Base-by-base conservation (phyloP, 2,888 invertebrate genomes). In the Incurvaria masculella region DNA sequence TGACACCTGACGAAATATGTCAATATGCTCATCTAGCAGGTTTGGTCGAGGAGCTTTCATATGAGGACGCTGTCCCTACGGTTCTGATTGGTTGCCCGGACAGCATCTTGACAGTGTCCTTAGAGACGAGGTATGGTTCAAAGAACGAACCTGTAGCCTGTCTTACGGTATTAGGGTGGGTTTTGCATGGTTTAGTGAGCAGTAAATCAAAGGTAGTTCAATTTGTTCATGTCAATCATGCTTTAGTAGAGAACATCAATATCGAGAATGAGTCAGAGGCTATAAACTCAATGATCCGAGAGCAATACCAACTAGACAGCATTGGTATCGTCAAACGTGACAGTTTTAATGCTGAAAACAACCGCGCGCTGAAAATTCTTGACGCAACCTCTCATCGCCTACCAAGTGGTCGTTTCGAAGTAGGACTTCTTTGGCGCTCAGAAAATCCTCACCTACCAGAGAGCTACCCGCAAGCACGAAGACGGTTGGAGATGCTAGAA, bases 401-500 rank as follows among this genome's bases (percentile, higher is more conserved):
- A 20, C 19, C 18, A 18, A 8, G 11, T 16, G 41, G 41, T 20
- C 41, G 41, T 14, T 54, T 47, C 44, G 52, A 51, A 47, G 49
- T 51, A 8, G 42, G 48, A 43, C 27, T 51, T 18, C 46, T 52
- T 14, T 53, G 49, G 50, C 51, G 51, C 18, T 43, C 21, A 3
- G 45, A 49, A 6, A 16, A 41, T 5, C 16, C 44, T 1, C 11
- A 46, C 6, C 6, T 51, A 17, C 53, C 26, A 6, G 44, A 43
- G 11, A 51, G 50, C 21, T 49, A 47, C 21, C 20, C 10, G 3
- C 45, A 46, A 21, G 52, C 53, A 11, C 27, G 40, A 4, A 49
- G 45, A 21, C 21, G 54, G 5, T 44, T 55, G 8, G 8, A 40
- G 11, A 46, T 18, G 42, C 23, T 53, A 2, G 54, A 51, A 17